Base-by-base conservation (phyloP, 2,888 invertebrate genomes). In the Acleris holmiana region DNA sequence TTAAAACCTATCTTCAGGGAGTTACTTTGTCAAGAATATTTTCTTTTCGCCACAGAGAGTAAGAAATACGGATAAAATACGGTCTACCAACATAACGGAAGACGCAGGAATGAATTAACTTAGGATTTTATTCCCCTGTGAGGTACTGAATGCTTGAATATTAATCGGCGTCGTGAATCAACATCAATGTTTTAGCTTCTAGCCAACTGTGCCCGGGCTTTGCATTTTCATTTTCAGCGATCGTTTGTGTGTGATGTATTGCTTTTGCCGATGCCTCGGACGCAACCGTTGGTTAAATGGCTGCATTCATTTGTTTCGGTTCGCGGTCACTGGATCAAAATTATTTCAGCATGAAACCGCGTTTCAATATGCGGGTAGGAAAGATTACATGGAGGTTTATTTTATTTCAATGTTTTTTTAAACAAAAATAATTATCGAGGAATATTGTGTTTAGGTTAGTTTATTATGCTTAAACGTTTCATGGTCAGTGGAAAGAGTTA, bases 301-400 rank as follows among this genome's bases (percentile, higher is more conserved):
- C 29, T 29, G 29, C 29, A 29, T 29, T 61, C 60, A 68, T 66
- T 68, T 48, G 6, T 23, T 13, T 57, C 53, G 61, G 53, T 64
- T 61, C 49, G 61, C 66, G 65, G 7, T 50, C 23, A 15, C n/a
- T 44, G 50, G 23, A 29, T 29, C 29, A 29, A 29, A 29, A 10
- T 29, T 10, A 29, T 29, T 29, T 29, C 29, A 29, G 8, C 7
- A 10, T 10, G 1, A 10, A 29, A 29, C 29, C 29, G 8, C 10
- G 29, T 29, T 29, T 29, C 29, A 29, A 29, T 29, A 29, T 29
- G 29, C 29, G 29, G 29, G 10, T 29, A 29, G 29, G 10, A 29
- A 29, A 10, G 10, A 25, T 25, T 7, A 29, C 29, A 29, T 29
- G 13, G 1, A 29, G 29, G 10, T 29, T 10, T 10, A 10, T 29